Percentiles rank a stretch among this genome's conserved stretches.
Conservation (phyloP, 2,888 invertebrate genomes). For the Aspidiotus rigidus region DNA sequence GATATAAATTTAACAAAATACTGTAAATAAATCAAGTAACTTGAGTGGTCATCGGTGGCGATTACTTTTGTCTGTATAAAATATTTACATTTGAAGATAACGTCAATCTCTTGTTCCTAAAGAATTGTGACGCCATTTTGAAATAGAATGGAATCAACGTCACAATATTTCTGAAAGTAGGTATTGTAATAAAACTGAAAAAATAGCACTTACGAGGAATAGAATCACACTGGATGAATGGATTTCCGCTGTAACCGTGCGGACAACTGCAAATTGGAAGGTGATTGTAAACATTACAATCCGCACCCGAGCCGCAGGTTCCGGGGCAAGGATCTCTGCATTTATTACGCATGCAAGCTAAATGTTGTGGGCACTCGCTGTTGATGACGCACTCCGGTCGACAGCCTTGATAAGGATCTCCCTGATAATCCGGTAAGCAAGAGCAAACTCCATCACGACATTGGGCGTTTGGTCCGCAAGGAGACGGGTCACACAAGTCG, state of each 20-base stretch:
- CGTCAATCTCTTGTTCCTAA: not conserved
- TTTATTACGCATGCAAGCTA: constrained; percentile 66
- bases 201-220: constrained; percentile 36
- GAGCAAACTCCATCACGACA: constrained; percentile 68
- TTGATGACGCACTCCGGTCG: constrained; percentile 70
- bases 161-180: no score
- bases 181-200: not conserved
- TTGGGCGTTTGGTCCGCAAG: constrained; percentile 66
- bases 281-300: constrained; percentile 66
- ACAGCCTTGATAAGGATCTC: constrained; percentile 63
- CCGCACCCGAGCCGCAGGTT: constrained; percentile 62
- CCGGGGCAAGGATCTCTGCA: constrained; percentile 68
- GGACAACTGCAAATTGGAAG: constrained; percentile 64
- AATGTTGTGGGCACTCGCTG: constrained; percentile 61
- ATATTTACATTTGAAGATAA: no score
- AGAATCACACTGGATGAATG: constrained; percentile 55
- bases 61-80: no score
- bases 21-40: no score
- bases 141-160: no score
- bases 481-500: constrained; percentile 58
- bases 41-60: no score
- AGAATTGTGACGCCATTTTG: no score
- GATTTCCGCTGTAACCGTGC: constrained; percentile 59
- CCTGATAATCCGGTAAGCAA: constrained; percentile 61
- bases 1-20: no score